These are phyloP conservation scores for Coregonus clupeaformis DNA, from an alignment of 2,113 vertebrate genomes.

Conservation along the genomic window DNA sequence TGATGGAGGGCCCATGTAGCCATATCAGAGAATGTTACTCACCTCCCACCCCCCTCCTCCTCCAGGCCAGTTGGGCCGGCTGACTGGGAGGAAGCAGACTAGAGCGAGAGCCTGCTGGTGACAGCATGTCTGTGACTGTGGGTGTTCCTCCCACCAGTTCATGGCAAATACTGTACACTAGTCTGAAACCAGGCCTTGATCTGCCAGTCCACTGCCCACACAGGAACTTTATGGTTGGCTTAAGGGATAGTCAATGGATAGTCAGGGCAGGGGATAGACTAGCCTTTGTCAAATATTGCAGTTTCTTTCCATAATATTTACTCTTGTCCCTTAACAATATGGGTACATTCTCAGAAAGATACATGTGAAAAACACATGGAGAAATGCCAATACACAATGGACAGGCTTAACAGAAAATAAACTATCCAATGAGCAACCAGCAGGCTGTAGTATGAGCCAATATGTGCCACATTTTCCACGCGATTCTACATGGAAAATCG, in stretches of 20 bases:
- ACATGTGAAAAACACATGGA: background rate
- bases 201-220: background rate
- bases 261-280: too few relatives aligned
- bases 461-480: too few relatives aligned
- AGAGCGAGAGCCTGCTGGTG: background rate
- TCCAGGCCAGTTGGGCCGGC: background rate
- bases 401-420: too few relatives aligned
- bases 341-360: background rate
- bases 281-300: background rate
- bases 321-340: background rate
- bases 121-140: background rate
- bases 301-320: background rate
- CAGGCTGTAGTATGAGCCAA: too few relatives aligned
- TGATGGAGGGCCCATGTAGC: background rate
- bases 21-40: background rate
- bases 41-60: background rate
- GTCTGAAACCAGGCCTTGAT: background rate
- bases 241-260: background rate
- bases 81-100: background rate
- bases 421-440: too few relatives aligned
- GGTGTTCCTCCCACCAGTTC: background rate
- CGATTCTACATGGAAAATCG: too few relatives aligned
- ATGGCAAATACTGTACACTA: background rate
- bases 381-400: too few relatives aligned
- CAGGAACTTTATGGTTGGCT: background rate